Evolutionary conservation across 1,140 invertebrate species (phyloP).

Genomic region (Drosophila lacteicornis): DNA sequence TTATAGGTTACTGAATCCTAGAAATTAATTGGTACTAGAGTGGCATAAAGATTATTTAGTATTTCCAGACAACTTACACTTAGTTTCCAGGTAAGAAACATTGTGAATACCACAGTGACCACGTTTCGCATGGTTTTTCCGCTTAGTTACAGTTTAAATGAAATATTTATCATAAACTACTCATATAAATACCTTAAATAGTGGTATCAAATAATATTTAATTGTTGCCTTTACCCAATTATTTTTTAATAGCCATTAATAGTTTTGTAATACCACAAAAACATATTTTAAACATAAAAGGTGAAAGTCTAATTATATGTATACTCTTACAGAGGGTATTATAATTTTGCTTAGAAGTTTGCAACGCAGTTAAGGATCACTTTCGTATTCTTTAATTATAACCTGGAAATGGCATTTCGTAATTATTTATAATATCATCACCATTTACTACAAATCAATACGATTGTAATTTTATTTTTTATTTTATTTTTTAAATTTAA

Average conservation of each 20-base stretch:
- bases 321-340: no score
- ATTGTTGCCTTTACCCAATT: neutral
- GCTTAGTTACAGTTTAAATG: neutral
- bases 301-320: no score
- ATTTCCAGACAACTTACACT: constrained; percentile 1
- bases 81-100: constrained; percentile 3
- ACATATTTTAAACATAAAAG: no score
- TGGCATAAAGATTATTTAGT: no score
- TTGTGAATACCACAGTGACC: neutral
- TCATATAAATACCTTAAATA: neutral
- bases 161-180: neutral
- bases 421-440: no score
- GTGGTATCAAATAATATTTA: neutral
- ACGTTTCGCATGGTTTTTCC: neutral
- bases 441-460: no score
- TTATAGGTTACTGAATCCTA: constrained; percentile 8
- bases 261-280: neutral
- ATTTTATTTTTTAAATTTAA: no score
- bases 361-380: no score
- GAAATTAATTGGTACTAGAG: neutral
- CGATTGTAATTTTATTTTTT: no score
- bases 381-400: no score
- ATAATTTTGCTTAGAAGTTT: no score
- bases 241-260: neutral
- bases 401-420: no score